Conservation (phyloP, 2,888 invertebrate species). For the Iphiclides podalirius region DNA sequence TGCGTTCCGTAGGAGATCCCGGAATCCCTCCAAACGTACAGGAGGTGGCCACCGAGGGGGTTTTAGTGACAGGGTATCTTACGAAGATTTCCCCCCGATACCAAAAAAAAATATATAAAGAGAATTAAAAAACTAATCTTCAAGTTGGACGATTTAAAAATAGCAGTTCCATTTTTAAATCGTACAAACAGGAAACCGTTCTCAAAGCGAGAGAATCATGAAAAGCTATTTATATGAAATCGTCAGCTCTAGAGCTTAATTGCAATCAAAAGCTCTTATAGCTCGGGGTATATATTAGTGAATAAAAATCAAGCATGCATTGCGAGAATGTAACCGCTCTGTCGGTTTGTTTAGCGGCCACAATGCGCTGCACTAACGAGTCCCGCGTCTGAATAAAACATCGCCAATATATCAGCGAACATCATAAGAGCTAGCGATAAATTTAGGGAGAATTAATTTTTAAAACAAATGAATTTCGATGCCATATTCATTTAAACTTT, state of each 20-base stretch:
- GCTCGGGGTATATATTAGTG: slow-evolving; percentile 17
- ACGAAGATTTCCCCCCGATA: no score
- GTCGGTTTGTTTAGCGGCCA: slow-evolving; percentile 71
- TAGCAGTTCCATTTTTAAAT: no score
- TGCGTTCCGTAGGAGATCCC: no score
- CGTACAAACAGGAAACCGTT: background rate
- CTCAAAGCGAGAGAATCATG: background rate
- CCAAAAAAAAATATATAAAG: no score
- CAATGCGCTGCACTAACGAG: slow-evolving; percentile 75
- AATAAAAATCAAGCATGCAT: slow-evolving; percentile 55
- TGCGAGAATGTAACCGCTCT: slow-evolving; percentile 51
- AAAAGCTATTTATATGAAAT: slow-evolving; percentile 5
- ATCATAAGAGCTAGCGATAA: slow-evolving; percentile 38
- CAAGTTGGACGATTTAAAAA: no score
- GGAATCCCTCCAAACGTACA: no score
- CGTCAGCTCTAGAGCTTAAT: slow-evolving; percentile 7
- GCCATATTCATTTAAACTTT: no score
- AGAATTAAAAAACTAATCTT: no score
- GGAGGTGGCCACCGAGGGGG: no score
- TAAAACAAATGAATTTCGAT: no score
- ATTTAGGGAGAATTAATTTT: no score
- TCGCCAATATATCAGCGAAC: slow-evolving; percentile 40
- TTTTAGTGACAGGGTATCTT: no score
- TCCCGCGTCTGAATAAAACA: slow-evolving; percentile 75
- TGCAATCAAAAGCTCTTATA: slow-evolving; percentile 21